Percentiles rank a stretch among this genome's conserved stretches.
These are phyloP conservation scores for Drosophila bunnanda DNA, from an alignment of 2,888 invertebrate species.

Conservation along the genomic window DNA sequence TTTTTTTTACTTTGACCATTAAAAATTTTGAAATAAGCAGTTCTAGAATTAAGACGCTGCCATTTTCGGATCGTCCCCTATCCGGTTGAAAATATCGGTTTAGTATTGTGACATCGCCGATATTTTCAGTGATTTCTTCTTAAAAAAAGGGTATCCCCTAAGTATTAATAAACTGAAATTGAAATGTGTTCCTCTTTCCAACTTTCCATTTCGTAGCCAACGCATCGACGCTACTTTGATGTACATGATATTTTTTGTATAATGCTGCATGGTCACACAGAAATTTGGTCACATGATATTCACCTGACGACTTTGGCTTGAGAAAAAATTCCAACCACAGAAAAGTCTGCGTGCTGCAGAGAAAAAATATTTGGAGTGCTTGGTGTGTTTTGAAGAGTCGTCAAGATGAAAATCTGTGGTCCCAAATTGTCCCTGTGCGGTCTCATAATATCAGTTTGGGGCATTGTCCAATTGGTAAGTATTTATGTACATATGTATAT, in stretches of 20 bases:
- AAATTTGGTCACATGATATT: constrained; percentile 83
- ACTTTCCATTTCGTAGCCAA: not conserved
- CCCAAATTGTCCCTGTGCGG: constrained; percentile 97
- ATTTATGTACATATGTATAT: not conserved
- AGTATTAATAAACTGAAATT: no score
- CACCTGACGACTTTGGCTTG: constrained; percentile 83
- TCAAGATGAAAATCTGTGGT: constrained; percentile 92
- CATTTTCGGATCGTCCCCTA: no score
- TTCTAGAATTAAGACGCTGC: no score
- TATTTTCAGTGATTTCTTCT: no score
- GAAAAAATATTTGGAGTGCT: not conserved
- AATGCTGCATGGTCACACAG: constrained; percentile 8
- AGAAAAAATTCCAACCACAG: constrained; percentile 44
- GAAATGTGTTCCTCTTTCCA: not conserved
- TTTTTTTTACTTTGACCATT: no score
- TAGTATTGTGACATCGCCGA: no score
- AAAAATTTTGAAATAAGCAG: no score
- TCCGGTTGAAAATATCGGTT: no score
- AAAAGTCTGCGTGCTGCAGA: not conserved
- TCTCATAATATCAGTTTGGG: constrained; percentile 96
- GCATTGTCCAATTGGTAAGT: constrained; percentile 96
- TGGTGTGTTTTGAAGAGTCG: not conserved
- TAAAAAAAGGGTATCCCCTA: no score
- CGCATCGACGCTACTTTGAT: not conserved
- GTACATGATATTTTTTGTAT: not conserved